These are phyloP conservation scores for Chloroceryle amazona DNA, from an alignment of 2,797 vertebrate genomes.

Conservation along the genomic window DNA sequence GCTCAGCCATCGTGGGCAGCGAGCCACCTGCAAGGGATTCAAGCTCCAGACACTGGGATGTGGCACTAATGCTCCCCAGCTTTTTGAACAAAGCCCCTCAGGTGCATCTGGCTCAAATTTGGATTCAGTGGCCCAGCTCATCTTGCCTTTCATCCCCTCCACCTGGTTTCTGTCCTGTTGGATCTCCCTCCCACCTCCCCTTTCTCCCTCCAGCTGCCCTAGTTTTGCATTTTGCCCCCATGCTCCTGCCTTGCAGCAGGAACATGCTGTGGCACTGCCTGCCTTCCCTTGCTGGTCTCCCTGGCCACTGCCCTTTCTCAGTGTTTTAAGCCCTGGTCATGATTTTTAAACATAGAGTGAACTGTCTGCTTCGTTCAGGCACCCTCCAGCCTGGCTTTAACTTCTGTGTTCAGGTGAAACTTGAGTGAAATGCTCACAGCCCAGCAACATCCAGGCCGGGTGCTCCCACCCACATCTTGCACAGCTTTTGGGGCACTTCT, in stretches of 20 bases:
- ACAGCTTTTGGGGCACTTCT: background rate
- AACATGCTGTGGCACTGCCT: background rate
- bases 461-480: background rate
- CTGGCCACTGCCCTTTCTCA: background rate
- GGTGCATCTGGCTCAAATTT: rapidly evolving
- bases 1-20: rapidly evolving
- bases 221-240: background rate
- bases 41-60: rapidly evolving
- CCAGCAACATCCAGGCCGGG: rapidly evolving
- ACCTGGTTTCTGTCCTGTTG: background rate
- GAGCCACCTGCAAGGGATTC: rapidly evolving
- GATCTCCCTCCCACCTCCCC: background rate
- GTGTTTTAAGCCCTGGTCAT: background rate
- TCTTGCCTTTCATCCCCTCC: background rate
- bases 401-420: background rate
- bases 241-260: rapidly evolving
- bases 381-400: background rate
- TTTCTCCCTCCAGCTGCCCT: background rate
- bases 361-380: background rate
- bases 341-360: background rate
- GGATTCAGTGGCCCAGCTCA: rapidly evolving
- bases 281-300: background rate
- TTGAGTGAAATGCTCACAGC: background rate
- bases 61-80: rapidly evolving
- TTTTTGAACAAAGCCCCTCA: background rate